Conservation (phyloP, 2,888 invertebrate species). For the Clusia tigrina region DNA sequence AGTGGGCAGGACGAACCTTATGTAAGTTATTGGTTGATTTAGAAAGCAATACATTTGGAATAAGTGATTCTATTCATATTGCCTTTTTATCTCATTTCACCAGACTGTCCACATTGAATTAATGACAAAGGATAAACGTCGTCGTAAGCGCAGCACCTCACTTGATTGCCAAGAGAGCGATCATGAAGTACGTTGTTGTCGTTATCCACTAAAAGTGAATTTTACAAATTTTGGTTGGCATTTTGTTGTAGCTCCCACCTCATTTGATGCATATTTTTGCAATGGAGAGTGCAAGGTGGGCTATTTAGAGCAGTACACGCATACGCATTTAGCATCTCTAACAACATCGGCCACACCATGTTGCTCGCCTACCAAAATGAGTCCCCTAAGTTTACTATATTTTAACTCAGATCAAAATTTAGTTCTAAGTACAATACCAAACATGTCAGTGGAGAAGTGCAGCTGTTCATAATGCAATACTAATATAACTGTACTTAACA, state of each 20-base stretch:
- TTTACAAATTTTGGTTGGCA: slow-evolving; percentile 92
- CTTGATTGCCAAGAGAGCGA: slow-evolving; percentile 81
- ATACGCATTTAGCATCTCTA: slow-evolving; percentile 87
- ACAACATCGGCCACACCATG: slow-evolving; percentile 88
- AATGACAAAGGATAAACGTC: slow-evolving; percentile 60
- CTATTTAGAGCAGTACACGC: slow-evolving; percentile 85
- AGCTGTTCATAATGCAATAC: slow-evolving; percentile 79
- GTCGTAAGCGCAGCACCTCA: slow-evolving; percentile 78
- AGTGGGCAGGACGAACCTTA: slow-evolving; percentile 65
- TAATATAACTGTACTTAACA: slow-evolving; percentile 56
- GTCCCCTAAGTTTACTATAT: slow-evolving; percentile 89
- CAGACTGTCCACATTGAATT: slow-evolving; percentile 63
- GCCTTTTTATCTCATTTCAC: slow-evolving; percentile 11
- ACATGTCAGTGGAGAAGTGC: slow-evolving; percentile 94
- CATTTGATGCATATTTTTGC: slow-evolving; percentile 95
- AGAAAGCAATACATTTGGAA: not conserved
- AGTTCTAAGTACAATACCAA: slow-evolving; percentile 86
- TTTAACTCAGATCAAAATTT: slow-evolving; percentile 89
- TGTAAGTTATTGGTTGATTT: slow-evolving; percentile 43
- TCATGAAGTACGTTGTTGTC: slow-evolving; percentile 86
- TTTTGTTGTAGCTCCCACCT: slow-evolving; percentile 95
- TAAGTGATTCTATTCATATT: not conserved
- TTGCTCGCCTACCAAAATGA: slow-evolving; percentile 90
- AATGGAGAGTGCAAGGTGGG: slow-evolving; percentile 92
- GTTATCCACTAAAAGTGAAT: slow-evolving; percentile 91